Evolutionary conservation across 2,113 vertebrate genomes (phyloP).

Genomic region (Scatophagus argus): DNA sequence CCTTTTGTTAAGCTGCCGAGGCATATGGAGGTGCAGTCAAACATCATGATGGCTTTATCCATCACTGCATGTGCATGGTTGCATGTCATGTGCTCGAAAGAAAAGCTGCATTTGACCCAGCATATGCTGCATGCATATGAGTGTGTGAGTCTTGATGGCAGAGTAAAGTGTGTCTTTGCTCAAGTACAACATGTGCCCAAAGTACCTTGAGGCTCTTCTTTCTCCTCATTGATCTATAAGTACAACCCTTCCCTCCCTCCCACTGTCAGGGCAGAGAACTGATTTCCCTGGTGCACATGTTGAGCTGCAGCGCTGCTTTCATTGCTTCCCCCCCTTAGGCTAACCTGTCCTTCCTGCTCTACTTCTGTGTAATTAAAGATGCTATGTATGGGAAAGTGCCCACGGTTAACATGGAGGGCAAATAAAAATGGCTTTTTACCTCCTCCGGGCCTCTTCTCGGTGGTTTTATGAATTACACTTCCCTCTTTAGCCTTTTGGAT

Average conservation of each 20-base stretch:
- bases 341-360: conserved; percentile 75
- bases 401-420: conserved; percentile 73
- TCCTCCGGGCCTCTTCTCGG: conserved; percentile 62
- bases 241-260: conserved; percentile 70
- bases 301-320: conserved; percentile 66
- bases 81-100: neutral
- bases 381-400: conserved; percentile 77
- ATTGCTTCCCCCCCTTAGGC: conserved; percentile 70
- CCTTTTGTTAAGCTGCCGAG: conserved; percentile 72
- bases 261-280: conserved; percentile 70
- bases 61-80: conserved; percentile 38
- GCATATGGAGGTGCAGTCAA: conserved; percentile 69
- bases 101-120: conserved; percentile 19
- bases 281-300: conserved; percentile 79
- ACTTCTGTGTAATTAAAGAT: conserved; percentile 81
- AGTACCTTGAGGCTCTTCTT: conserved; percentile 65
- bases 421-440: conserved; percentile 71
- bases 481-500: conserved; percentile 64
- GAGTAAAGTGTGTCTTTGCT: conserved; percentile 50
- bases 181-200: conserved; percentile 58
- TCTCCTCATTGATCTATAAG: conserved; percentile 79
- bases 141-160: conserved; percentile 28
- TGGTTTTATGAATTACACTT: conserved; percentile 67
- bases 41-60: conserved; percentile 65
- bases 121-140: conserved; percentile 16